These are phyloP conservation scores for Lycodopsis pacificus DNA, from an alignment of 2,797 vertebrate species.

Conservation along the genomic window DNA sequence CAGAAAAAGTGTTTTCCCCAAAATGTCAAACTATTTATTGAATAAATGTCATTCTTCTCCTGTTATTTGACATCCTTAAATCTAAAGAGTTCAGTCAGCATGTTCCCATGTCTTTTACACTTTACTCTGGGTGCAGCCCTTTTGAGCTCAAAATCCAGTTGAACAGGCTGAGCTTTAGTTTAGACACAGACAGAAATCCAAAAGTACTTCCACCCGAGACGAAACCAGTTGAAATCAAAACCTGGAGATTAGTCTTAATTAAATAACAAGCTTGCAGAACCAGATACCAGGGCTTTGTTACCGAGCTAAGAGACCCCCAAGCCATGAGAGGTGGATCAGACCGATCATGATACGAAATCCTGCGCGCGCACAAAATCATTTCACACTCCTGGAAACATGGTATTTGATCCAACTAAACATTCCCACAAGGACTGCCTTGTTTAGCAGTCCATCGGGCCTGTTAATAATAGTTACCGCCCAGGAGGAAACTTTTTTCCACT, in stretches of 20 bases:
- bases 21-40: slow-evolving; percentile 5
- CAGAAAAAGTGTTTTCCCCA: slow-evolving; percentile 1
- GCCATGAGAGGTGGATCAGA: slow-evolving; percentile 64
- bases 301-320: slow-evolving; percentile 44
- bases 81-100: slow-evolving; percentile 28
- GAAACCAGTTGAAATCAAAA: slow-evolving; percentile 77
- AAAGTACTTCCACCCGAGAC: slow-evolving; percentile 63
- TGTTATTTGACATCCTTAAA: slow-evolving; percentile 33
- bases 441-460: slow-evolving; percentile 64
- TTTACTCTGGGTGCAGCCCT: slow-evolving; percentile 59
- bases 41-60: slow-evolving; percentile 24
- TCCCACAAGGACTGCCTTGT: slow-evolving; percentile 77
- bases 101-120: slow-evolving; percentile 52
- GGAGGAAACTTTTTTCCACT: slow-evolving; percentile 72
- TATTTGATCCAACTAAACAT: slow-evolving; percentile 67
- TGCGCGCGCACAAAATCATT: slow-evolving; percentile 63
- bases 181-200: slow-evolving; percentile 55
- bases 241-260: slow-evolving; percentile 74
- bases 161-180: slow-evolving; percentile 69
- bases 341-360: slow-evolving; percentile 73
- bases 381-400: slow-evolving; percentile 64
- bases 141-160: slow-evolving; percentile 70
- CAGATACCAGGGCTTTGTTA: slow-evolving; percentile 75
- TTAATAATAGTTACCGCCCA: slow-evolving; percentile 79
- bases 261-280: slow-evolving; percentile 74